Conservation (phyloP, 2,113 vertebrate species). For the Catharus bicknelli region DNA sequence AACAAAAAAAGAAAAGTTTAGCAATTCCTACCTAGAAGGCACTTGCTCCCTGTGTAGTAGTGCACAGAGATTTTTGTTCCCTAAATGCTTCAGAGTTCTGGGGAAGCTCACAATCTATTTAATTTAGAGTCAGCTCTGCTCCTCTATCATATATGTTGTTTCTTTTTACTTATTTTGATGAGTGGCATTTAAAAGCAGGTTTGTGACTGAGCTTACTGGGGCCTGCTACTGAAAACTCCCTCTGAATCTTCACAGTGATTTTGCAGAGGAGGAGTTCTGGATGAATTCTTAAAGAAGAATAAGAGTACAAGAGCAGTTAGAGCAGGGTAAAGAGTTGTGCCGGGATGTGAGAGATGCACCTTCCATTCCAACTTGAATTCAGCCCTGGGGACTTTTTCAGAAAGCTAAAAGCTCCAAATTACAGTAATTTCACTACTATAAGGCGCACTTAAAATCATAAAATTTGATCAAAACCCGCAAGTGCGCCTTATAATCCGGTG, state of each 20-base stretch:
- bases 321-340: not conserved
- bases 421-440: too few relatives aligned
- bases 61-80: not conserved
- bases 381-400: not conserved
- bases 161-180: not conserved
- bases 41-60: not conserved
- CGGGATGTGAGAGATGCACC: rapidly evolving
- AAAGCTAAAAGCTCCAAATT: not conserved
- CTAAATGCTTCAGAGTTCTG: not conserved
- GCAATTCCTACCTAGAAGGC: not conserved
- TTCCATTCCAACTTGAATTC: not conserved
- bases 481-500: too few relatives aligned
- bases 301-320: not conserved
- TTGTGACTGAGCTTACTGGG: not conserved
- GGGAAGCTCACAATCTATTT: not conserved
- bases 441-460: too few relatives aligned
- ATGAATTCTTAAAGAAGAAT: not conserved
- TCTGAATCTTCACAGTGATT: not conserved
- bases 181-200: not conserved
- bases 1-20: not conserved
- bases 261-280: not conserved
- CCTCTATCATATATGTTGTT: not conserved
- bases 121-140: not conserved
- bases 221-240: not conserved
- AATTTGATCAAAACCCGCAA: too few relatives aligned